phyloP scores from a whole-genome alignment of 1,140 invertebrate species.

The Pantala flavescens region DNA sequence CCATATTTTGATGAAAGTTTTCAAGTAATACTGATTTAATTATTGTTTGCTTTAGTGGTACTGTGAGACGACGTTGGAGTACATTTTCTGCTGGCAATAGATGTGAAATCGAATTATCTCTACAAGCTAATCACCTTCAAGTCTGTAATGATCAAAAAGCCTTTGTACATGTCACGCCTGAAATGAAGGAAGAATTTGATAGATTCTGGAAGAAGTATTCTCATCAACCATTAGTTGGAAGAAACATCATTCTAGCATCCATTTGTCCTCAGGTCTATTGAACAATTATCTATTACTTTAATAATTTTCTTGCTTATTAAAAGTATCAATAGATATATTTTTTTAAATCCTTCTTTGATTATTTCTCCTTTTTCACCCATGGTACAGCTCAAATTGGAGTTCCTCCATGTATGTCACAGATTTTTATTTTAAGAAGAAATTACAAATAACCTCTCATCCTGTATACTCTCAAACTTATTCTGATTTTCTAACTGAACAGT shows the following conservation, averaged over 20 bases:
- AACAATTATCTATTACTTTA: neutral
- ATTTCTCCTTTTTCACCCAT: too few relatives aligned
- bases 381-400: too few relatives aligned
- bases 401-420: too few relatives aligned
- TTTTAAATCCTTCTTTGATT: too few relatives aligned
- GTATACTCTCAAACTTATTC: too few relatives aligned
- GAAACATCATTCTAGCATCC: conserved; percentile 69
- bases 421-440: too few relatives aligned
- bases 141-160: conserved; percentile 58
- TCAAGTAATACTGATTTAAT: too few relatives aligned
- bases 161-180: conserved; percentile 48
- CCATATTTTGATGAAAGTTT: too few relatives aligned
- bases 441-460: too few relatives aligned
- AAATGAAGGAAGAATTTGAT: conserved; percentile 58
- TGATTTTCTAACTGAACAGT: too few relatives aligned
- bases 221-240: conserved; percentile 50
- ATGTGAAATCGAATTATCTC: conserved; percentile 56
- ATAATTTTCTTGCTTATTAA: too few relatives aligned
- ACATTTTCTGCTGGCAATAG: conserved; percentile 44
- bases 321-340: neutral
- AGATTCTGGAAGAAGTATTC: conserved; percentile 62
- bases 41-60: conserved; percentile 49
- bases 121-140: conserved; percentile 63
- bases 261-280: conserved; percentile 69
- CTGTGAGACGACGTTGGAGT: conserved; percentile 62